Percentiles rank a stretch among this genome's conserved stretches.
Conservation (phyloP, 2,113 vertebrate genomes). For the Malurus cyaneus region DNA sequence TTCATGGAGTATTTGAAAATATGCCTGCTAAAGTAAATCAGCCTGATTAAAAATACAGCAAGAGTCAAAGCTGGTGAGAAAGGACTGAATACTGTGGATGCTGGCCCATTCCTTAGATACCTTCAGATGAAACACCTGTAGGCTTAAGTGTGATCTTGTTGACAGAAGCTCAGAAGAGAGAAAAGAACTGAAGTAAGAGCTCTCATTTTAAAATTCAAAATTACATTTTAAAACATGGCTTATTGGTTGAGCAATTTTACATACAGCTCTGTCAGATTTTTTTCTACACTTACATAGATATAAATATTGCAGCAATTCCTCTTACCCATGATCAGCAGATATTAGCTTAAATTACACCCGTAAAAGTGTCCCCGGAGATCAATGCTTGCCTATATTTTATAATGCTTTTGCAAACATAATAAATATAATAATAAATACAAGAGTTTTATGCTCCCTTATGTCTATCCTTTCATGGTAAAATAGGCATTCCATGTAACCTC, state of each 20-base stretch:
- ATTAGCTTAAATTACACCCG: background rate
- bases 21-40: background rate
- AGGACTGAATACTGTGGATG: background rate
- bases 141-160: background rate
- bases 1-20: constrained; percentile 17
- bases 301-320: background rate
- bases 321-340: background rate
- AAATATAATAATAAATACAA: background rate
- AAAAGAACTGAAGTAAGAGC: background rate
- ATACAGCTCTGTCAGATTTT: background rate
- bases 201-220: background rate
- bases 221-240: background rate
- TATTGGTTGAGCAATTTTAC: background rate
- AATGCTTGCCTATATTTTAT: background rate
- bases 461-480: background rate
- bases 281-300: background rate
- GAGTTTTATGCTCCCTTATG: background rate
- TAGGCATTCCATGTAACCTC: background rate
- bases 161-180: background rate
- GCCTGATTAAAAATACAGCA: background rate
- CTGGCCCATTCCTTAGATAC: background rate
- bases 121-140: background rate
- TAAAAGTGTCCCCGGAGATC: background rate
- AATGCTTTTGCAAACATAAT: background rate
- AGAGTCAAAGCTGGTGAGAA: background rate